These are phyloP conservation scores for Euplagia quadripunctaria DNA, from an alignment of 2,888 invertebrate genomes.

Conservation along the genomic window DNA sequence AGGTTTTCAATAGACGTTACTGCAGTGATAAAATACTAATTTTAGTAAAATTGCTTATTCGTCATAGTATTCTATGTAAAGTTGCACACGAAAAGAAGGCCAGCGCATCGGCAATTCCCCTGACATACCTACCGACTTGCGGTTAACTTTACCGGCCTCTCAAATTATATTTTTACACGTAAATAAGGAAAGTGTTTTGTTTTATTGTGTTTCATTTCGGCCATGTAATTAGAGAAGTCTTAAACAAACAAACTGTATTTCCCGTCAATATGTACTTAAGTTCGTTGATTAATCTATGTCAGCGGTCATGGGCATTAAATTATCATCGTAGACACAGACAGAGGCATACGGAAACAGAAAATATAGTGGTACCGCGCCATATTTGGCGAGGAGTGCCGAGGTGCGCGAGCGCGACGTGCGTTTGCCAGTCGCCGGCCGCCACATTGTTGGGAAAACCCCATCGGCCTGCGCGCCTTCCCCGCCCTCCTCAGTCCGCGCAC, in stretches of 20 bases:
- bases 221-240: not conserved
- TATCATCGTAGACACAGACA: not conserved
- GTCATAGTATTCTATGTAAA: constrained; percentile 17
- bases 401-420: constrained; percentile 55
- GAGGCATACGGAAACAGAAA: constrained; percentile 69
- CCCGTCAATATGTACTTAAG: not conserved
- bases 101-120: constrained; percentile 43
- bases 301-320: constrained; percentile 6
- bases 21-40: not conserved
- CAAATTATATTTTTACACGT: constrained; percentile 24
- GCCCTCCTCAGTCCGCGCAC: constrained; percentile 36
- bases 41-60: constrained; percentile 15
- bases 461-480: constrained; percentile 50
- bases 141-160: constrained; percentile 22
- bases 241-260: too few relatives aligned
- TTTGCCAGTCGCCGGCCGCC: constrained; percentile 58
- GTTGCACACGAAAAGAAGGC: constrained; percentile 24
- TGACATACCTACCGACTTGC: constrained; percentile 19
- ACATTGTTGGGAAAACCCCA: constrained; percentile 86
- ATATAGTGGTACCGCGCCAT: constrained; percentile 62
- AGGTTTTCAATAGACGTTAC: not conserved
- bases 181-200: constrained; percentile 42
- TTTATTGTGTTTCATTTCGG: constrained; percentile 24
- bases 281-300: not conserved
- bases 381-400: constrained; percentile 70